Base-by-base conservation (phyloP, 2,797 vertebrate species). In the Betta splendens region DNA sequence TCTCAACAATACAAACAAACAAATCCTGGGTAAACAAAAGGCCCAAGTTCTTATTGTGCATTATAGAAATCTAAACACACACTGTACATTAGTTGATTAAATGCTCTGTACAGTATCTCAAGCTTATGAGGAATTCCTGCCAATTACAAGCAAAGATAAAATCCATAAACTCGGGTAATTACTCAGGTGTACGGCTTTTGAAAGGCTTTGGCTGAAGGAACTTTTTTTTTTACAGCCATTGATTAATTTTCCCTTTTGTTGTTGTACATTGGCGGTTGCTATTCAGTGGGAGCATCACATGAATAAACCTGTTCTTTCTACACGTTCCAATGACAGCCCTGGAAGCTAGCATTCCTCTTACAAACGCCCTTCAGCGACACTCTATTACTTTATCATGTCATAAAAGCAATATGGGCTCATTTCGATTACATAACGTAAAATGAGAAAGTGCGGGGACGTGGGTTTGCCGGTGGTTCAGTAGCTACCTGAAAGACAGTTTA, bases 371-470 rank as follows among this genome's bases (percentile, higher is more conserved):
- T 37, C 13, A 40, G 9, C 35, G 43, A 6, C 12, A 5, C 20
- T 36, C 20, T 12, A 7, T 23, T 39, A 20, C 7, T 35, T 55
- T 39, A 32, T 37, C 48, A 39, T 29, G 31, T 12, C 29, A 48
- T 28, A 54, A 31, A 23, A 17, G 9, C 35, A 22, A 35, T 8
- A 22, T 22, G 9, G 16, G 1, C 21, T 26, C 17, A 46, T 69
- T 39, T 18, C 31, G 1, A 7, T 49, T 42, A 48, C 25, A 37
- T 44, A 49, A 31, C 16, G 18, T 35, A 57, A 31, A 26, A 21
- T 55, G 21, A 49, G 44, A 22, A 13, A 13, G 3, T 5, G 25
- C 8, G 10, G 21, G 10, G 9, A 44, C 16, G 33, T 9, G 15
- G 16, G 7, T 28, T 18, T 39, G 17, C 10, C 2, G 23, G 21